Base-by-base conservation (phyloP, 2,113 vertebrate genomes). In the Pangasianodon gigas region DNA sequence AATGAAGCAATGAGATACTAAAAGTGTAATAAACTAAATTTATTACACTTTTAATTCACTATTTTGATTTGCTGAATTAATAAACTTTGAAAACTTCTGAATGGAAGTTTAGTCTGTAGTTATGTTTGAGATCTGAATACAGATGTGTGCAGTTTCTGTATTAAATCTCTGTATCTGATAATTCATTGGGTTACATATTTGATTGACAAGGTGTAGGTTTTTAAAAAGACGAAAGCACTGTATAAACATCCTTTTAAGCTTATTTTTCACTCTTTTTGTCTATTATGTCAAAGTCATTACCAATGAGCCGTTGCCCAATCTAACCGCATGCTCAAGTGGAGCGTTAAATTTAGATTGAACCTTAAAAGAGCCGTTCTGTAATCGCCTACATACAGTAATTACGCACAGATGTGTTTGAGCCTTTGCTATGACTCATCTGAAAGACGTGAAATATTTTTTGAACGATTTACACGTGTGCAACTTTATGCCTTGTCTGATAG, bases 231-330 rank as follows among this genome's bases (percentile, higher is more conserved):
- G 32, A 69, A 69, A 41, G 6, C 18, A 41, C 67, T 60, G 21
- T 88, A 91, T 88, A 88, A 75, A 87, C 90, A 69, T 60, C 65
- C 93, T 87, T 91, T 87, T 85, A 87, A 90, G 58, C 54, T 44
- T 84, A 89, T 92, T 93, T 85, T 86, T 48, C 56, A 37, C 86
- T 44, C 88, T 74, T 74, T 67, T 71, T 71, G n/a, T 18, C 13
- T 37, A 71, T 75, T 44, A 44, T 75, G 37, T 44, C 26, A 85
- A 90, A 91, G 91, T 88, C 92, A 86, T 93, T 90, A 93, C 88
- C 91, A 91, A 90, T 60, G 91, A 90, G 88, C 88, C 32, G 58
- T 48, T 71, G 29, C 91, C 86, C 85, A 83, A 77, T 84, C 48
- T 54, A 54, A 91, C 79, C 89, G 86, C 85, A 89, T 89, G 91